Conservation (phyloP, 2,888 invertebrate species). For the Meloe dianella region DNA sequence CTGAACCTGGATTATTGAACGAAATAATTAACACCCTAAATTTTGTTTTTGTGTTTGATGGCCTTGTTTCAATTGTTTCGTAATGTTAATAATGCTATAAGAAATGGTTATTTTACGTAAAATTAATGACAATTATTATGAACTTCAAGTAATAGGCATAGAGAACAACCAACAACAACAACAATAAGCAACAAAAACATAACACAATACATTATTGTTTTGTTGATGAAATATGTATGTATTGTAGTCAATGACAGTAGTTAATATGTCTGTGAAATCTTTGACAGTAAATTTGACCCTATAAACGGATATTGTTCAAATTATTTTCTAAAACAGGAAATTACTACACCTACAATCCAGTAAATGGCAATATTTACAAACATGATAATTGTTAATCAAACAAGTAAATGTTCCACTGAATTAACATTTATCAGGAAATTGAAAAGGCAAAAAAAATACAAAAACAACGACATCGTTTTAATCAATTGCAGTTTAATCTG, state of each 20-base stretch:
- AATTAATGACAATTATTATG: neutral
- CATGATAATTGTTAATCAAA: neutral
- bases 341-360: neutral
- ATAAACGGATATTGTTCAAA: neutral
- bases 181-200: neutral
- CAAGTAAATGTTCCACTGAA: neutral
- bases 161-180: neutral
- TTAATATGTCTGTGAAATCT: constrained; percentile 8
- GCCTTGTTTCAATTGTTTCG: constrained; percentile 2
- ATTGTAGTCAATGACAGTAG: constrained; percentile 18
- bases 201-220: constrained; percentile 19
- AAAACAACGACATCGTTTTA: neutral
- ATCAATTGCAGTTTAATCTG: neutral
- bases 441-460: no score
- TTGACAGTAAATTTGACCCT: neutral
- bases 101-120: neutral
- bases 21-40: neutral
- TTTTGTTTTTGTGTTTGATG: neutral
- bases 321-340: constrained; percentile 4
- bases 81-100: neutral
- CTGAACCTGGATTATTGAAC: neutral
- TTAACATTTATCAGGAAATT: neutral
- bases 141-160: neutral
- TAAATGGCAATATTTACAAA: neutral
- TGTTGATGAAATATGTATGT: constrained; percentile 15